Evolutionary conservation across 30 jellyfish, hydroid and myxozoan genomes (phyloP).

Genomic region (Sanderia malayensis): DNA sequence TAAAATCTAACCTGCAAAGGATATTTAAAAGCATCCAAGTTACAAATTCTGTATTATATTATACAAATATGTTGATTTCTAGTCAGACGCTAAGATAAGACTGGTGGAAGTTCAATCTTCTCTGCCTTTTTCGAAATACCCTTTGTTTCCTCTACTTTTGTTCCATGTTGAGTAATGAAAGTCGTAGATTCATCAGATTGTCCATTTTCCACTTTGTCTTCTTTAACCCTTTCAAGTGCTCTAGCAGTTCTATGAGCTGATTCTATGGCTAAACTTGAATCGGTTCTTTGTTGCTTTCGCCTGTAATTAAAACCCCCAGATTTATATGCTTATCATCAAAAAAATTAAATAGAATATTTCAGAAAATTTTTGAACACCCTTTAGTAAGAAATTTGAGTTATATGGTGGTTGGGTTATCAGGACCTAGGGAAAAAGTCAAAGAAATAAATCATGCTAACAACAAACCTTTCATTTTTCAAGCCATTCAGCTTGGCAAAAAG

Average conservation of each 20-base stretch:
- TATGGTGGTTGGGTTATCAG: no score
- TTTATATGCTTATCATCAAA: neutral
- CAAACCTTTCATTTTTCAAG: constrained; percentile 48
- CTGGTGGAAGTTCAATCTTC: neutral
- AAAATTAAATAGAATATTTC: neutral
- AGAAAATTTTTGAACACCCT: neutral
- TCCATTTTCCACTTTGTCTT: neutral
- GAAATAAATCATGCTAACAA: no score
- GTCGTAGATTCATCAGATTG: constrained; percentile 13
- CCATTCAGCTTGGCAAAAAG: constrained; percentile 91
- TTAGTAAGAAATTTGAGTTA: neutral
- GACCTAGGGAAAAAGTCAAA: no score
- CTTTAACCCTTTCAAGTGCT: constrained; percentile 15
- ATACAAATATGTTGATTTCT: neutral
- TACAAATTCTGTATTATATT: no score
- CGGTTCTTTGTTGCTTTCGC: neutral
- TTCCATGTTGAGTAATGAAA: constrained; percentile 47
- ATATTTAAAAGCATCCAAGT: no score
- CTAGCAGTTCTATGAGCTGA: constrained; percentile 12
- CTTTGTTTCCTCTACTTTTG: neutral
- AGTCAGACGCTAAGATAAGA: neutral
- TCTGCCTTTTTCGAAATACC: neutral
- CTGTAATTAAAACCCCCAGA: neutral
- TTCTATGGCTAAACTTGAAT: constrained; percentile 32
- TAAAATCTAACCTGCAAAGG: no score